Conservation (phyloP, 2,797 vertebrate species). For the Craterocephalus amniculus region DNA sequence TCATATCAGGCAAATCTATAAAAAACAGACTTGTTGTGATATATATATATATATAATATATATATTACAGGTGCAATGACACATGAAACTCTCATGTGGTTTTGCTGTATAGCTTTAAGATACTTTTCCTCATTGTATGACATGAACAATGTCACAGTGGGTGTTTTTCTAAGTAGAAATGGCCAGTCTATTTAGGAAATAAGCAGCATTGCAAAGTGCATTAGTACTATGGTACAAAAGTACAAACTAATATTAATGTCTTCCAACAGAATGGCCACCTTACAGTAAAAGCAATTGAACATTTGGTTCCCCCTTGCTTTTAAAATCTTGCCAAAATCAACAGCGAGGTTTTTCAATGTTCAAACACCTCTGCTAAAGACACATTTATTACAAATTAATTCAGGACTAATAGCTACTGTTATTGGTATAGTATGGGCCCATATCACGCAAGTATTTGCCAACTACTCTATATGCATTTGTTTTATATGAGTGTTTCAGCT, state of each 20-base stretch:
- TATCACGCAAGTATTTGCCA: not conserved
- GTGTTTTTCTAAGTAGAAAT: not conserved
- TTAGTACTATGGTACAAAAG: not conserved
- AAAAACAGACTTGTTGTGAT: not conserved
- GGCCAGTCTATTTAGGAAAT: not conserved
- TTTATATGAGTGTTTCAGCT: not conserved
- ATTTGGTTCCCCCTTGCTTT: not conserved
- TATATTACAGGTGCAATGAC: conserved; percentile 13
- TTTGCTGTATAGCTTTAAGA: not conserved
- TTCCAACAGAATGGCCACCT: not conserved
- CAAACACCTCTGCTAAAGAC: conserved; percentile 1
- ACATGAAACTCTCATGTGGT: conserved; percentile 11
- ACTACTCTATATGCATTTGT: not conserved
- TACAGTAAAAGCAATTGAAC: conserved; percentile 14
- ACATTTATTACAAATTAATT: too few relatives aligned
- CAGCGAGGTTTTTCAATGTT: not conserved
- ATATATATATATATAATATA: too few relatives aligned
- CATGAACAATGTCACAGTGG: not conserved
- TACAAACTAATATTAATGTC: not conserved
- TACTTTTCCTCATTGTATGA: conserved; percentile 3
- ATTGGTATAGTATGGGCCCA: not conserved
- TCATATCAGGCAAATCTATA: not conserved
- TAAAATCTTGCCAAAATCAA: too few relatives aligned
- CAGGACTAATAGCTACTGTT: too few relatives aligned
- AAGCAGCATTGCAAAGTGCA: not conserved